Conservation (phyloP, 2,113 vertebrate species). For the Oceanites oceanicus region DNA sequence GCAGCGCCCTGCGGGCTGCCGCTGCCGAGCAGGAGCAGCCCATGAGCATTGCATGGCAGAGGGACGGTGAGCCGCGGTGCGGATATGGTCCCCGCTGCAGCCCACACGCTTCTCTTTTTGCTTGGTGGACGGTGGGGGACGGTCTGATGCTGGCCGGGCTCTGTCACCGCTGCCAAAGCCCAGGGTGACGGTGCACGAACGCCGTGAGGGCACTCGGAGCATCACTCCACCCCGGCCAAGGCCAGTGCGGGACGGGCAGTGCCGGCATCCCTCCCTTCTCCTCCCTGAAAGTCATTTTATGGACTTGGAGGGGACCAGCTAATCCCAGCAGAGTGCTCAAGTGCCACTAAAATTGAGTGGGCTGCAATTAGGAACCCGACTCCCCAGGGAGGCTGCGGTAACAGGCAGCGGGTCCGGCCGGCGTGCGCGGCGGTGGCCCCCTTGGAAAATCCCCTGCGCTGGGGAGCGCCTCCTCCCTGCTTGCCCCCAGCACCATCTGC, state of each 20-base stretch:
- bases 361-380: not conserved
- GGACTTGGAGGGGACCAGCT: not conserved
- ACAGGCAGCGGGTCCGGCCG: fast-evolving
- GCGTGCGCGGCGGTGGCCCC: fast-evolving
- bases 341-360: not conserved
- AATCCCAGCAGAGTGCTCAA: not conserved
- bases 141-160: not conserved
- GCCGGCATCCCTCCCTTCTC: not conserved
- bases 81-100: fast-evolving
- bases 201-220: fast-evolving
- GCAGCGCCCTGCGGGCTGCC: not conserved
- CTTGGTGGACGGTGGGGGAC: fast-evolving
- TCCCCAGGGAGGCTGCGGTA: too few relatives aligned
- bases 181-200: fast-evolving
- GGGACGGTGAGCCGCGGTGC: fast-evolving
- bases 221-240: fast-evolving
- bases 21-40: not conserved
- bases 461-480: not conserved
- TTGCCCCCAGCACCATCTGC: not conserved
- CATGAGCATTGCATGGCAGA: fast-evolving
- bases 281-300: not conserved
- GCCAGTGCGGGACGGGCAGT: not conserved
- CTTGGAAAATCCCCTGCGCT: fast-evolving
- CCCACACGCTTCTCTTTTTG: not conserved
- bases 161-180: not conserved